phyloP scores from a whole-genome alignment of 1,140 invertebrate genomes.

The Drosophila grimshawi region DNA sequence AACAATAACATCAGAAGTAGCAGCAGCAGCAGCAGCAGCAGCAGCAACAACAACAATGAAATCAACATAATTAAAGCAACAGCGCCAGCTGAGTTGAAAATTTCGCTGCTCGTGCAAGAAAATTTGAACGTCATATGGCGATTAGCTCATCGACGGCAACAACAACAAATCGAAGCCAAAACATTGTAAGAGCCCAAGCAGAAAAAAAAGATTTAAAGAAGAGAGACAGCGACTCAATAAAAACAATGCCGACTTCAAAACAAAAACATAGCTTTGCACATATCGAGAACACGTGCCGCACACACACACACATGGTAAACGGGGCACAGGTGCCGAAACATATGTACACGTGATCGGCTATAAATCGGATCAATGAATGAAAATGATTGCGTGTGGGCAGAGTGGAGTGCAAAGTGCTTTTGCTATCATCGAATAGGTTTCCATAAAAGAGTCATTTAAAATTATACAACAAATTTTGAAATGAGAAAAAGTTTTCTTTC shows the following conservation, averaged over 20 bases:
- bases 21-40: conserved; percentile 28
- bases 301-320: conserved; percentile 15
- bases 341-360: conserved; percentile 73
- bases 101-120: conserved; percentile 77
- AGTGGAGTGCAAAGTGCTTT: conserved; percentile 48
- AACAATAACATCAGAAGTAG: conserved; percentile 20
- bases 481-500: too few species aligned
- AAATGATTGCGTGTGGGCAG: conserved; percentile 46
- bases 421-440: too few species aligned
- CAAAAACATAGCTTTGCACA: conserved; percentile 32
- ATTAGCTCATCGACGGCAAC: conserved; percentile 73
- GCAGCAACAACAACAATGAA: conserved; percentile 22
- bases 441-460: too few species aligned
- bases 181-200: conserved; percentile 39
- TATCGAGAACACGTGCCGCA: conserved; percentile 72
- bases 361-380: conserved; percentile 79
- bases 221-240: conserved; percentile 12
- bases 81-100: conserved; percentile 61
- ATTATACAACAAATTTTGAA: too few species aligned
- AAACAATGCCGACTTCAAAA: conserved; percentile 44
- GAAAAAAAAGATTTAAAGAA: conserved; percentile 5
- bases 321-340: conserved; percentile 71
- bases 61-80: conserved; percentile 1
- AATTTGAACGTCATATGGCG: conserved; percentile 64
- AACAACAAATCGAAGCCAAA: conserved; percentile 33